These are phyloP conservation scores for Dendrolimus kikuchii DNA, from an alignment of 1,140 invertebrate genomes.

Conservation along the genomic window DNA sequence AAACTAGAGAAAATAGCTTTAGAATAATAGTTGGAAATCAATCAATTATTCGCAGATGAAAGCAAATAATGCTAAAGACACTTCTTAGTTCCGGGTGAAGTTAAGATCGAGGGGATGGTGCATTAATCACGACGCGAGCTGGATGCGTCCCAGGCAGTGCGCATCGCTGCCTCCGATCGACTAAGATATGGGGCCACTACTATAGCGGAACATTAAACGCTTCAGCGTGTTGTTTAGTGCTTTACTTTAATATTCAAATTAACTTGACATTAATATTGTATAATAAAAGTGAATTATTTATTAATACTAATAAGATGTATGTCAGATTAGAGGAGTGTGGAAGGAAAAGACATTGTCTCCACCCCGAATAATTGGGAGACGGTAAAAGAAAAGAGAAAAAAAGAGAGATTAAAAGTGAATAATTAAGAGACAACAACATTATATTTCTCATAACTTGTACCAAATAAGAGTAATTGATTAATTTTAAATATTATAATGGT, in stretches of 20 bases:
- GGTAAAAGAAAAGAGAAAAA: no score
- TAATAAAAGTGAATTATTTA: no score
- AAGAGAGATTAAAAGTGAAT: no score
- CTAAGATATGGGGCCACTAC: constrained; percentile 9
- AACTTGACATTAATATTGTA: neutral
- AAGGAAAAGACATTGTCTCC: no score
- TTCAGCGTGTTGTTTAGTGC: neutral
- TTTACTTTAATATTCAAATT: neutral
- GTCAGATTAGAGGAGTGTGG: no score
- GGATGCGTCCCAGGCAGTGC: constrained; percentile 19
- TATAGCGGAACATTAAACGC: neutral
- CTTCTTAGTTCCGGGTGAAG: constrained; percentile 10
- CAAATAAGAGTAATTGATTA: no score
- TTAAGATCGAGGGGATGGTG: constrained; percentile 22
- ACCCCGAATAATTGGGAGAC: no score
- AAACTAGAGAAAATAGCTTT: neutral
- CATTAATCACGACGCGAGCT: constrained; percentile 26
- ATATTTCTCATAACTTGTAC: no score
- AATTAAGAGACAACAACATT: no score
- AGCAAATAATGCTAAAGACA: neutral
- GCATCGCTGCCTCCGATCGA: constrained; percentile 14
- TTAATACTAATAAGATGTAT: no score
- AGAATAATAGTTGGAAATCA: neutral
- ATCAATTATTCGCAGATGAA: neutral
- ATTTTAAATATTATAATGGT: no score